phyloP scores from a whole-genome alignment of 1,140 invertebrate species.

The Olivierus martensii region DNA sequence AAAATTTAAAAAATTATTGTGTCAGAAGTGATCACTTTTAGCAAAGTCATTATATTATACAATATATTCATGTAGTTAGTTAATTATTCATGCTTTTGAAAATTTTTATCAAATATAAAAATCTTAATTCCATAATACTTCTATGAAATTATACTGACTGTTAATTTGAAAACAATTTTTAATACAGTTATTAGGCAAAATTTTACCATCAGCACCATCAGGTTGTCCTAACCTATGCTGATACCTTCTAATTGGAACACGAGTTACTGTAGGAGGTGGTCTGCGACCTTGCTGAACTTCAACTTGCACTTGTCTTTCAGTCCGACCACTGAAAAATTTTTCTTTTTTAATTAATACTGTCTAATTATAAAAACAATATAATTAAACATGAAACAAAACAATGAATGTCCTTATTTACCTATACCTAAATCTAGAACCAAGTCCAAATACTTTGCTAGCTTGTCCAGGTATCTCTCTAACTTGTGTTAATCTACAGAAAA shows the following conservation, averaged over 20 bases:
- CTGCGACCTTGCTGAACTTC: slow-evolving; percentile 39
- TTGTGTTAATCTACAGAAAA: slow-evolving; percentile 26
- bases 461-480: slow-evolving; percentile 76
- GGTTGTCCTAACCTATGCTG: slow-evolving; percentile 47
- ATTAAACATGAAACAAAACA: too few relatives aligned
- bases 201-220: slow-evolving; percentile 28
- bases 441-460: slow-evolving; percentile 89
- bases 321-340: slow-evolving; percentile 38
- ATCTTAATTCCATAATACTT: too few relatives aligned
- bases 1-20: too few relatives aligned
- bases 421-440: slow-evolving; percentile 92
- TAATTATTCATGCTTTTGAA: too few relatives aligned
- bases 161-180: too few relatives aligned
- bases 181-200: too few relatives aligned
- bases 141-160: too few relatives aligned
- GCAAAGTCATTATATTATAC: too few relatives aligned
- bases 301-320: slow-evolving; percentile 44
- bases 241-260: slow-evolving; percentile 75
- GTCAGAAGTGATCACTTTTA: too few relatives aligned
- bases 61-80: too few relatives aligned
- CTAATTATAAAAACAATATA: not conserved
- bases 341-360: not conserved
- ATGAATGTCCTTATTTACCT: slow-evolving; percentile 37
- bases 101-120: too few relatives aligned
- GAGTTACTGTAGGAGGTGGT: slow-evolving; percentile 65